Percentiles rank a stretch among this genome's conserved stretches.
These are phyloP conservation scores for Rattus norvegicus DNA, from an alignment of 2,113 vertebrate genomes.

Conservation along the genomic window DNA sequence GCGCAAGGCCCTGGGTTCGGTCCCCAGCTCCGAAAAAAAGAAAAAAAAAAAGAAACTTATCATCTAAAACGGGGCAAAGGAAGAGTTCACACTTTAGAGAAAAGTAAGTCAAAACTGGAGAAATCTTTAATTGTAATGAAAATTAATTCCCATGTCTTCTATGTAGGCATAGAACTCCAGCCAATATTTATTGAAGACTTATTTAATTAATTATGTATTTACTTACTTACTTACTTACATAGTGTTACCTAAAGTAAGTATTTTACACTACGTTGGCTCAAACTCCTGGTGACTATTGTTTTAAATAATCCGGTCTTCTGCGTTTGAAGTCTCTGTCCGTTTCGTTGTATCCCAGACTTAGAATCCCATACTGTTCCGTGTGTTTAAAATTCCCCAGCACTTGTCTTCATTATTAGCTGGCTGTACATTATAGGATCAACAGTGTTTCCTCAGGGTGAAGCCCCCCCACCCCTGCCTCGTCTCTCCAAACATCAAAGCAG, in stretches of 20 bases:
- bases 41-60: conserved; percentile 2
- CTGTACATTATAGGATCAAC: not conserved
- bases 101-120: conserved; percentile 9
- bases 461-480: not conserved
- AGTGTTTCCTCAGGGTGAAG: not conserved
- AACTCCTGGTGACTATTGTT: not conserved
- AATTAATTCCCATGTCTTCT: not conserved
- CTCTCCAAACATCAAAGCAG: not conserved
- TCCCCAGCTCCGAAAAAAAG: too few species aligned
- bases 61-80: not conserved
- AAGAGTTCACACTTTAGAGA: conserved; percentile 6
- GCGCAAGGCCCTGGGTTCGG: too few species aligned
- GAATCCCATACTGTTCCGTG: not conserved
- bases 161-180: not conserved
- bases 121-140: conserved; percentile 14
- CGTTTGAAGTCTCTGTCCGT: not conserved
- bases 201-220: too few species aligned
- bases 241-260: not conserved
- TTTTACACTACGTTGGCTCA: not conserved
- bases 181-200: not conserved
- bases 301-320: conserved; percentile 1
- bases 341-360: not conserved
- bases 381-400: not conserved
- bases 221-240: not conserved
- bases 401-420: not conserved